Base-by-base conservation (phyloP, 2,113 vertebrate genomes). In the Cephalophus harveyi region DNA sequence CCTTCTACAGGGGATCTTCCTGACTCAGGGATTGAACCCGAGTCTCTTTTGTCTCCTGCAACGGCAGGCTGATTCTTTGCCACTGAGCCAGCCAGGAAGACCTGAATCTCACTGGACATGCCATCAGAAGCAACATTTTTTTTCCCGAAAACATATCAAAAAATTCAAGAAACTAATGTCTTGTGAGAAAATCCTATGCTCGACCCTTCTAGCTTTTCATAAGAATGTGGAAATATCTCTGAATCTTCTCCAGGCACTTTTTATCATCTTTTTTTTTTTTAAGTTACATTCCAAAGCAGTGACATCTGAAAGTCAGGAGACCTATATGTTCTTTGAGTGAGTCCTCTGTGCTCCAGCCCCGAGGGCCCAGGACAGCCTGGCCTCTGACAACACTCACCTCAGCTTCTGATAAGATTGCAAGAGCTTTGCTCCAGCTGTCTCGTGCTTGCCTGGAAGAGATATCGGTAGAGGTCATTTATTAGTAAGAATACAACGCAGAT, bases 391-490 rank as follows among this genome's bases (percentile, higher is more conserved):
- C 13, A 64, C 98, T 97, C 98, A 99, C 99, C 99, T 99, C 94
- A 99, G 92, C 36, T 98, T 98, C 83, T 98, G 99, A 97, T 99
- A 99, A 96, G 99, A 99, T 96, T 99, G 98, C 95, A 99, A 96
- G 9, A 99, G 98, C 94, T 98, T 99, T 55, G 99, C 99, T 67
- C 99, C 99, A 36, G 96, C 98, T 0, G 99, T 99, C 98, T 99
- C 99, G 9, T 98, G 98, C 98, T 98, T 99, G 87, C 98, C 99
- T 99, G 98, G 48, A 97, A 98, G 97, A 97, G 50, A 97, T 25
- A 62, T 5, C 33, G 7, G 13, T 0, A 55, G 87, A 98, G 95
- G 92, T 94, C 82, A 95, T n/a, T 97, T 57, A 48, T 23, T 14
- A 97, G 36, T 7, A 6, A 50, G 67, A 40, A 11, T 6, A 9